Evolutionary conservation across 2,888 invertebrate species (phyloP).

Genomic region (Eucriotettix oculatus): DNA sequence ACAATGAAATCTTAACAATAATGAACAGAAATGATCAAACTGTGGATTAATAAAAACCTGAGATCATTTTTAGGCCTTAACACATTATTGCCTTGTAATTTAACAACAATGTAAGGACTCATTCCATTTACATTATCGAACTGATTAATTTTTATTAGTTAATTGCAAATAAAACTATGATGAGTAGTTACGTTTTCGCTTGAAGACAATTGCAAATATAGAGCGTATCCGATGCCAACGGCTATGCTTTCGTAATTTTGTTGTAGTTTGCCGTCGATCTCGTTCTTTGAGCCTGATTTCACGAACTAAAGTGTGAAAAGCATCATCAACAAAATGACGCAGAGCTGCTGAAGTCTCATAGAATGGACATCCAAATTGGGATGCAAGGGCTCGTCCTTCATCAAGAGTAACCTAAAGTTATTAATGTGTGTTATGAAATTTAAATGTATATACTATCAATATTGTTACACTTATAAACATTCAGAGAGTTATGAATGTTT

Average conservation of each 20-base stretch:
- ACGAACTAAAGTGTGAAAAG: slow-evolving; percentile 75
- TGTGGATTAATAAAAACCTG: no score
- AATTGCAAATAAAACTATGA: slow-evolving; percentile 17
- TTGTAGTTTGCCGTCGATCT: slow-evolving; percentile 21
- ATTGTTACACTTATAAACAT: no score
- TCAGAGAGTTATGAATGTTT: no score
- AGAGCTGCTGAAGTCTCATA: slow-evolving; percentile 83
- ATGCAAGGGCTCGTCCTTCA: slow-evolving; percentile 67
- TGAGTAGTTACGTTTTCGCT: slow-evolving; percentile 31
- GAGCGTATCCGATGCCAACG: slow-evolving; percentile 71
- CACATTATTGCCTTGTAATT: no score
- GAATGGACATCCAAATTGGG: slow-evolving; percentile 77
- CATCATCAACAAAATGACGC: slow-evolving; percentile 77
- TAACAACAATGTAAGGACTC: no score
- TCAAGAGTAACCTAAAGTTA: slow-evolving; percentile 51
- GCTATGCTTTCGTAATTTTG: slow-evolving; percentile 44
- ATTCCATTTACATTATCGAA: no score
- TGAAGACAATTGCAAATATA: slow-evolving; percentile 68
- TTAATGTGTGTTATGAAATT: no score
- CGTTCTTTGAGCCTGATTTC: slow-evolving; percentile 64
- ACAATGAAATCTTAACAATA: no score
- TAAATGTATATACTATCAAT: no score
- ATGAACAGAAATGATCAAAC: no score
- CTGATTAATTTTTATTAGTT: not conserved
- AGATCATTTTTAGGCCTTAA: no score